Conservation (phyloP, 2,888 invertebrate genomes). For the Dichetophora obliterata region DNA sequence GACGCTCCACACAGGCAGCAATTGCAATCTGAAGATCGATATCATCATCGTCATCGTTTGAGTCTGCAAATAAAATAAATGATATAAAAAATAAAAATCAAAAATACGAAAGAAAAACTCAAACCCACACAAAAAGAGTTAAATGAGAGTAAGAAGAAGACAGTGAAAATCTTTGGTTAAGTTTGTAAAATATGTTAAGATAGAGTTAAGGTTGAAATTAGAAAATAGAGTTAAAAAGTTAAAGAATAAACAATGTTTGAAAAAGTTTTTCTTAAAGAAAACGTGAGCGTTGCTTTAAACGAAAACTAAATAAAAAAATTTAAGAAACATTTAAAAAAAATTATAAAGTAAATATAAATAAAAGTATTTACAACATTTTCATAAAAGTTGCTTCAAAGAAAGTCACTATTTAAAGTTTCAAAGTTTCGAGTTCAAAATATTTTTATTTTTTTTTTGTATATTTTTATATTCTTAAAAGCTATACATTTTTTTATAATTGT, state of each 20-base stretch:
- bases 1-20: conserved; percentile 10
- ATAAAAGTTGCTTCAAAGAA: not conserved
- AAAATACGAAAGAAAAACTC: conserved; percentile 31
- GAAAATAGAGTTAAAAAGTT: not conserved
- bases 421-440: too few species aligned
- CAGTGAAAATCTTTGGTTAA: not conserved
- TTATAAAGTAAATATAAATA: not conserved
- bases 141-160: too few species aligned
- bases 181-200: not conserved
- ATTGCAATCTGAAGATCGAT: not conserved
- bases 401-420: not conserved
- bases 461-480: not conserved
- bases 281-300: not conserved
- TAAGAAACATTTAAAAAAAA: not conserved
- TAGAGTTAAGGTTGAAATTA: not conserved
- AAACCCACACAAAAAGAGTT: not conserved
- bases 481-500: not conserved
- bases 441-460: not conserved
- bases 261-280: too few species aligned
- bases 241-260: not conserved
- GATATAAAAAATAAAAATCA: conserved; percentile 38
- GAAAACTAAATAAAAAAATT: not conserved
- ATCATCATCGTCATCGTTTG: conserved; percentile 30
- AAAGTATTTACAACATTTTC: not conserved
- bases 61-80: conserved; percentile 45